A percentile compares a stretch with the other conserved stretches of the same genome.
Conservation (phyloP, 2,888 invertebrate species). For the Xestia ashworthii region DNA sequence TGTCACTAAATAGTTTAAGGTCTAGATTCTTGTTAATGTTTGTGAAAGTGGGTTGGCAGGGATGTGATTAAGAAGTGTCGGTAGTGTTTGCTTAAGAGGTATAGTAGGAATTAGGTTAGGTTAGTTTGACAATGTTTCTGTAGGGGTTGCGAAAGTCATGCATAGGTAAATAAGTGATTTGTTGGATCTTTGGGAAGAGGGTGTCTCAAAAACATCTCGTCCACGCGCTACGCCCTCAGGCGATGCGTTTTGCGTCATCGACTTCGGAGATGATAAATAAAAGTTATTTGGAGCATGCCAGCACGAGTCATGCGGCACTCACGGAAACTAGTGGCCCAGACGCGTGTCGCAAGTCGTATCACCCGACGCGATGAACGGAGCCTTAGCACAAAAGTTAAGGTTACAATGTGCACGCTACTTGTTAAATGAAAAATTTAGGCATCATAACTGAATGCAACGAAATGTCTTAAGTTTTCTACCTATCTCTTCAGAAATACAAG, state of each 20-base stretch:
- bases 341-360: not conserved
- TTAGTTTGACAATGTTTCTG: not conserved
- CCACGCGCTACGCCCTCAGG: too few species aligned
- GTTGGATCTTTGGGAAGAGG: not conserved
- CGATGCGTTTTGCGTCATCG: too few species aligned
- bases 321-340: not conserved
- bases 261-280: not conserved
- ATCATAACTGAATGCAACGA: too few species aligned
- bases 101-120: not conserved
- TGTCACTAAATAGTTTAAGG: slow-evolving; percentile 29
- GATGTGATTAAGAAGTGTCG: not conserved
- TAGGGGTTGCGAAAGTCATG: not conserved
- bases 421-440: too few species aligned
- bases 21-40: slow-evolving; percentile 43
- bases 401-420: not conserved
- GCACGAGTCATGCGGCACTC: not conserved
- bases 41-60: slow-evolving; percentile 11
- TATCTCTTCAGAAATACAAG: too few species aligned
- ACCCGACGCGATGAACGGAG: not conserved
- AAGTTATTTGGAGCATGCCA: not conserved
- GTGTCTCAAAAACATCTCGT: too few species aligned
- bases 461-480: not conserved
- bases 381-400: not conserved
- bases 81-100: not conserved
- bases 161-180: not conserved